Evolutionary conservation across 2,888 invertebrate species (phyloP).

Genomic region (Caenorhabditis zanzibari): DNA sequence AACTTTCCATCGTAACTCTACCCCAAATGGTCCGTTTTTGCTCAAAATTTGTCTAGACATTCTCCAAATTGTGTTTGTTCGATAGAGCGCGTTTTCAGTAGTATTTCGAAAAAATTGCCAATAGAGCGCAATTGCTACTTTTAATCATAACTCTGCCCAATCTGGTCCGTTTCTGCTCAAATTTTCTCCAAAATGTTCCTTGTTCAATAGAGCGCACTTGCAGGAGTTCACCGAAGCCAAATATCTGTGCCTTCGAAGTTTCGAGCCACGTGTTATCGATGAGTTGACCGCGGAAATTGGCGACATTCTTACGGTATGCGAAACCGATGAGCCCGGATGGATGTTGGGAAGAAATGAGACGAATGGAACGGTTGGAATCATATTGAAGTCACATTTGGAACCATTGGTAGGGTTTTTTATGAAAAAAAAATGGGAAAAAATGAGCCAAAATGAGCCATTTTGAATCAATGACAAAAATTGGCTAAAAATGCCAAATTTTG

Average conservation of each 20-base stretch:
- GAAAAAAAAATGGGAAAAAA: neutral
- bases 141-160: neutral
- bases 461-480: neutral
- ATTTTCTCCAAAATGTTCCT: no score
- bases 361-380: conserved; percentile 59
- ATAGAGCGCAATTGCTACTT: neutral
- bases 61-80: no score
- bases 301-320: conserved; percentile 63
- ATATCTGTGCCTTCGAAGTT: conserved; percentile 46
- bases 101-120: neutral
- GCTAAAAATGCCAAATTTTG: no score
- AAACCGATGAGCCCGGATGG: conserved; percentile 63
- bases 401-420: conserved; percentile 19
- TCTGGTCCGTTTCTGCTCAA: neutral
- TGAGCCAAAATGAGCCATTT: conserved; percentile 3
- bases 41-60: no score
- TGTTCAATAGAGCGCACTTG: neutral
- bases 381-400: conserved; percentile 47
- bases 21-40: no score
- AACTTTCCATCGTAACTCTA: neutral
- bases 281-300: conserved; percentile 61
- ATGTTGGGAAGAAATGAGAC: conserved; percentile 67
- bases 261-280: conserved; percentile 34
- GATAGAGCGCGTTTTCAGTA: neutral
- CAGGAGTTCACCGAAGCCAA: conserved; percentile 39